Evolutionary conservation across 2,113 vertebrate species (phyloP).

Genomic region (Mola mola): DNA sequence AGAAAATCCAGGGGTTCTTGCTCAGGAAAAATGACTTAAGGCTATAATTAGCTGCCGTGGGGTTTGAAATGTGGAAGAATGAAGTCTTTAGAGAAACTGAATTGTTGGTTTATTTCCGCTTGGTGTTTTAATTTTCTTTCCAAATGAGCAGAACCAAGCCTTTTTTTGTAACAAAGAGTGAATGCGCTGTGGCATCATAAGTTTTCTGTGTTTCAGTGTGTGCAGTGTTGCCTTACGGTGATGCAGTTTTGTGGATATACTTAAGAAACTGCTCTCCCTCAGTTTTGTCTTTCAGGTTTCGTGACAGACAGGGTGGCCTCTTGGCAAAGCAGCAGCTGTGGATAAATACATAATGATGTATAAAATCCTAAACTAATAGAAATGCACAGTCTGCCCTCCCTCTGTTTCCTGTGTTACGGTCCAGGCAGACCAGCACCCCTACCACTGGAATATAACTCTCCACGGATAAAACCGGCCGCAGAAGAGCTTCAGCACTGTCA

Average conservation of each 20-base stretch:
- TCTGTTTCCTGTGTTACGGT: conserved; percentile 37
- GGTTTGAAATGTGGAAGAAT: conserved; percentile 75
- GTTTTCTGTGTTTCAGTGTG: conserved; percentile 6
- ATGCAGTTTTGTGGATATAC: conserved; percentile 18
- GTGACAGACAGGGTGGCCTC: too few relatives aligned
- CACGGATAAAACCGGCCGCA: conserved; percentile 88
- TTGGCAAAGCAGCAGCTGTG: conserved; percentile 10
- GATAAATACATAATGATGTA: conserved; percentile 39
- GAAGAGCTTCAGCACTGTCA: conserved; percentile 85
- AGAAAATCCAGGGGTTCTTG: conserved; percentile 69
- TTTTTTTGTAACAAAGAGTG: conserved; percentile 10
- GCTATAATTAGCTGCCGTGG: conserved; percentile 80
- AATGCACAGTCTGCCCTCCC: conserved; percentile 35
- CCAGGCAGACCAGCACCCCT: too few relatives aligned
- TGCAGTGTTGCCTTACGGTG: background rate
- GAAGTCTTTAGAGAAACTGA: conserved; percentile 66
- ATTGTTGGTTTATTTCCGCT: conserved; percentile 76
- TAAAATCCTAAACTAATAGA: conserved; percentile 56
- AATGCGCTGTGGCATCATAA: background rate
- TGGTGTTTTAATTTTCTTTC: conserved; percentile 61
- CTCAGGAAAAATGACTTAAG: conserved; percentile 75
- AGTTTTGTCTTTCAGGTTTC: conserved; percentile 29
- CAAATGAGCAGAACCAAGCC: conserved; percentile 23
- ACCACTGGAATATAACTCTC: too few relatives aligned
- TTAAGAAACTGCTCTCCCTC: too few relatives aligned